Percentiles rank a stretch among this genome's conserved stretches.
Evolutionary conservation across 2,888 invertebrate genomes (phyloP).

Genomic region (Eulithis testata): DNA sequence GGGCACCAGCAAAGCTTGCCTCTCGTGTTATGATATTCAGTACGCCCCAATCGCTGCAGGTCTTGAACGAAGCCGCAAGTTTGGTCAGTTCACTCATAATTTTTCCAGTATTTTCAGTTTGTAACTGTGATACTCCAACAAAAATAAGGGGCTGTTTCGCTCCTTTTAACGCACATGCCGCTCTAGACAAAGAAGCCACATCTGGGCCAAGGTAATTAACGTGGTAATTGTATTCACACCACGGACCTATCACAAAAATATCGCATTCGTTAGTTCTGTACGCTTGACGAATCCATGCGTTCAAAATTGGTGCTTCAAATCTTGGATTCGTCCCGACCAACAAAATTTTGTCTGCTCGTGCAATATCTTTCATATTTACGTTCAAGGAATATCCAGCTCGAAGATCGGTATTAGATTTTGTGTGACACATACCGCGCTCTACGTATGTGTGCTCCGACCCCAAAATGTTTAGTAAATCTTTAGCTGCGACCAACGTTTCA

Average conservation of each 20-base stretch:
- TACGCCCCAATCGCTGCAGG: conserved; percentile 70
- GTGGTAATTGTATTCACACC: conserved; percentile 94
- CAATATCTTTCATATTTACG: conserved; percentile 89
- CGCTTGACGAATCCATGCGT: conserved; percentile 96
- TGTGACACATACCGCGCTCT: conserved; percentile 59
- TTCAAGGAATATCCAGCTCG: conserved; percentile 70
- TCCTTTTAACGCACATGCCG: conserved; percentile 43
- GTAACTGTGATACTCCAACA: conserved; percentile 65
- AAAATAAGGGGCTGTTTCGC: conserved; percentile 71
- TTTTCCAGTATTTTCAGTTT: conserved; percentile 42
- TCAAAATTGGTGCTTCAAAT: conserved; percentile 98
- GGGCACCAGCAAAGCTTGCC: conserved; percentile 96
- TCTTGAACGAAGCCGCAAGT: conserved; percentile 38
- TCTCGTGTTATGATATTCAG: conserved; percentile 96
- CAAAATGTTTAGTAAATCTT: conserved; percentile 70
- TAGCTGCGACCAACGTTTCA: conserved; percentile 71
- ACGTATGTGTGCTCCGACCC: conserved; percentile 69
- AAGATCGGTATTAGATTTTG: conserved; percentile 56
- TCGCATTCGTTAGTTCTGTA: conserved; percentile 95
- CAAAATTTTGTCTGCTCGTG: conserved; percentile 92
- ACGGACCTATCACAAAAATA: conserved; percentile 93
- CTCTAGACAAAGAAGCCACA: conserved; percentile 42
- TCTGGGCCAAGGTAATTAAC: conserved; percentile 62
- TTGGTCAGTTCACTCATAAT: conserved; percentile 55
- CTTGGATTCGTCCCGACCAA: conserved; percentile 98